Base-by-base conservation (phyloP, 64 coral and sea anemone species). In the Anthopleura sola region DNA sequence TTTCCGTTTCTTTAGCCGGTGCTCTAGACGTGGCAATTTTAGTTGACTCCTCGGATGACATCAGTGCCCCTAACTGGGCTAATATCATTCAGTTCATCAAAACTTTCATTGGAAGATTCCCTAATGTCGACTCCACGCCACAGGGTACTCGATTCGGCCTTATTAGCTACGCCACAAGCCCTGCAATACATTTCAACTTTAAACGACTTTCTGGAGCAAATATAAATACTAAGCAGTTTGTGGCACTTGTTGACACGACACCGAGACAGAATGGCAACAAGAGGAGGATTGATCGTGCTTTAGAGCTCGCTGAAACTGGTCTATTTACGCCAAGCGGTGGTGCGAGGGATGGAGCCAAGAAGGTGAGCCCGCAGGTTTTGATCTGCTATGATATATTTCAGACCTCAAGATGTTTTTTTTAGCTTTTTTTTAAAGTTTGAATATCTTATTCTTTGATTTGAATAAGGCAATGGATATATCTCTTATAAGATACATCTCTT, bases 21-120 rank as follows among this genome's bases (percentile, higher is more conserved):
- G 48, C 82, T 54, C 29, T 92, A 49, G 90, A 92, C 86, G 36
- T 92, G 12, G 90, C 54, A 55, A 83, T 92, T 28, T 15, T 87
- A n/a, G 75, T 87, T 14, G 90, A 92, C 57, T 92, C 90, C 13
- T 92, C 90, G 46, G 60, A 60, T n/a, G 90, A 87, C 26, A 86
- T 92, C 29, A 82, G 78, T 40, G 60, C 66, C 31, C 17, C 49
- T 32, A 60, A 92, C 39, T 92, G 90, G 90, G 23, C n/a, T 1
- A 87, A 87, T 17, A 92, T 92, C 47, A 49, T 68, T 32, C 57
- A 87, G 28, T 48, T 92, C 3, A 81, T 81, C 6, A 92, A 87
- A 80, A 68, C 62, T 11, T 39, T 92, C 50, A 85, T 92, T 47
- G 85, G 75, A 56, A 50, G 50, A 49, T 83, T 83, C 51, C 66